These are phyloP conservation scores for Sphinx pinastri DNA, from an alignment of 2,888 invertebrate species.

Conservation along the genomic window DNA sequence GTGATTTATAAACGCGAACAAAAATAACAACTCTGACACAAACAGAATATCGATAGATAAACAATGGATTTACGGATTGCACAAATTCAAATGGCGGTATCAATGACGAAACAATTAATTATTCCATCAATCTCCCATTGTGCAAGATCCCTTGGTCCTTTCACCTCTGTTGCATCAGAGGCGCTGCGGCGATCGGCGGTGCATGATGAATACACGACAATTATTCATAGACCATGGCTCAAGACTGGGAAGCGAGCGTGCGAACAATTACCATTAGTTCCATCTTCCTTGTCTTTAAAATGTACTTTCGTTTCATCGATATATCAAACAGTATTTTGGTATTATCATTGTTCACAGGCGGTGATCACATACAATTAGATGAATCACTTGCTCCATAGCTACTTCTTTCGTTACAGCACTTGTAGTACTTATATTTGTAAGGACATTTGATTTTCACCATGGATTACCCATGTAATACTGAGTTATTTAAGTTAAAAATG, in stretches of 20 bases:
- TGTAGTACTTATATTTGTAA: too few species aligned
- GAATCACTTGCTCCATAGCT: too few species aligned
- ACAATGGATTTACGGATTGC: background rate
- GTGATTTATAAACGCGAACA: background rate
- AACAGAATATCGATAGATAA: background rate
- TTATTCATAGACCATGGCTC: conserved; percentile 45
- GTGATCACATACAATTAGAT: too few species aligned
- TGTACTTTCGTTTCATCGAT: conserved; percentile 8
- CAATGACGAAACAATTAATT: conserved; percentile 47
- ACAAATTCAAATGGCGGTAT: conserved; percentile 31
- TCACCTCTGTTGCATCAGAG: conserved; percentile 46
- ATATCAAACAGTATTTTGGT: background rate
- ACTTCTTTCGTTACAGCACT: too few species aligned
- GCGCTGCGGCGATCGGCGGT: conserved; percentile 45
- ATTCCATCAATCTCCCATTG: conserved; percentile 46
- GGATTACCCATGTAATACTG: too few species aligned
- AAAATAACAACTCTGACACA: background rate
- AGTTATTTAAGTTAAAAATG: too few species aligned
- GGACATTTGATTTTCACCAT: too few species aligned
- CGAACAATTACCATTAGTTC: conserved; percentile 20
- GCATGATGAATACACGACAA: conserved; percentile 53
- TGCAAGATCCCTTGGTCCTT: conserved; percentile 50
- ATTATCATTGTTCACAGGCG: background rate
- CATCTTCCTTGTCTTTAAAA: conserved; percentile 13
- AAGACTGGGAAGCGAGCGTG: conserved; percentile 38